phyloP scores from a whole-genome alignment of 2,113 vertebrate genomes.

The Sterrhoptilus dennistouni region DNA sequence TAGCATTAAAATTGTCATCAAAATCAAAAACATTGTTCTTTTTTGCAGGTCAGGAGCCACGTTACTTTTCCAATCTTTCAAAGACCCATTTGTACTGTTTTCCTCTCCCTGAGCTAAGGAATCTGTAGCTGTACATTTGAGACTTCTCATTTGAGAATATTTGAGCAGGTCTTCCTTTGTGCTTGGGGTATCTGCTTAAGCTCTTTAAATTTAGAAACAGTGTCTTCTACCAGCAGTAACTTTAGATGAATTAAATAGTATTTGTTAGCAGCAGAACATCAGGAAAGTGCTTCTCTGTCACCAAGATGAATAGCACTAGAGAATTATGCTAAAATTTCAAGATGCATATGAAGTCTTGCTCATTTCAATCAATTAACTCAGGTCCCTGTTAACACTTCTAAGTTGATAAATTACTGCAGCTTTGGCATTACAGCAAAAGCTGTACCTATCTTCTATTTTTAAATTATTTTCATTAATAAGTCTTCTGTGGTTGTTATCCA shows the following conservation, averaged over 20 bases:
- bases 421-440: not conserved
- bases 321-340: slow-evolving; percentile 10
- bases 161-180: not conserved
- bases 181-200: not conserved
- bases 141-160: not conserved
- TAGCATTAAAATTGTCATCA: not conserved
- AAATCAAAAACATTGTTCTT: not conserved
- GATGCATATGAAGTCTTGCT: not conserved
- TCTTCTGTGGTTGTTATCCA: not conserved
- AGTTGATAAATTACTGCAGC: not conserved
- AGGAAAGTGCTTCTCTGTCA: not conserved
- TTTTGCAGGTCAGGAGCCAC: not conserved
- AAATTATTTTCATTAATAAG: not conserved
- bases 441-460: not conserved
- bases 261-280: not conserved
- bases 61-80: not conserved
- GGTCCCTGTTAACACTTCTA: not conserved
- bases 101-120: not conserved
- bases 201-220: not conserved
- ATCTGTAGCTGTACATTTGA: not conserved
- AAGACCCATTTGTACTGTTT: not conserved
- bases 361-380: slow-evolving; percentile 11
- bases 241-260: not conserved
- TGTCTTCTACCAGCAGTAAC: not conserved
- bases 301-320: not conserved